Evolutionary conservation across 2,797 vertebrate genomes (phyloP).

Genomic region (Chaenodraco wilsoni): DNA sequence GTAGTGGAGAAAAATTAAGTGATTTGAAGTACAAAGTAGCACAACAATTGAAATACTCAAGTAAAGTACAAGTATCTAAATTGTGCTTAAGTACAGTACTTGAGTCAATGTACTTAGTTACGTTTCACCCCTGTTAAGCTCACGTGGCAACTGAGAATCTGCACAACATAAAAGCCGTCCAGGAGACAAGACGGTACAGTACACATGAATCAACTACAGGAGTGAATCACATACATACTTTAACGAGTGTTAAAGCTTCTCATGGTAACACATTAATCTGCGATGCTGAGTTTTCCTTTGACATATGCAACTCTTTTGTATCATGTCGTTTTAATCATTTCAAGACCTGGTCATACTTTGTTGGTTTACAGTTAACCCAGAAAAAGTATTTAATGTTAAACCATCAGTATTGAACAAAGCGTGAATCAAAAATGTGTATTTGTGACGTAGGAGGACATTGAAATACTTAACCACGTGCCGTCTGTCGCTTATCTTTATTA

Average conservation of each 20-base stretch:
- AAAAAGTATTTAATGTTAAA: too few species aligned
- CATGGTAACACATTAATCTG: constrained; percentile 39
- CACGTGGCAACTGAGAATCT: neutral
- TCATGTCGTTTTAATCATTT: neutral
- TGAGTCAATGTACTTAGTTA: too few species aligned
- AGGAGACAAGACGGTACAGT: neutral
- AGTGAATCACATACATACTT: neutral
- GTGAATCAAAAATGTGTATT: too few species aligned
- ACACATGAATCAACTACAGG: constrained; percentile 46
- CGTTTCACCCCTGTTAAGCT: neutral
- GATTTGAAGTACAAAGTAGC: too few species aligned
- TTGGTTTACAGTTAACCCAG: neutral
- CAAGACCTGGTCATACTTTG: neutral
- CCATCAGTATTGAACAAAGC: too few species aligned
- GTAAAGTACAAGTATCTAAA: too few species aligned
- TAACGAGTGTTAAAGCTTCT: neutral
- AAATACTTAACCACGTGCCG: too few species aligned
- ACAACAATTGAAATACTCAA: too few species aligned
- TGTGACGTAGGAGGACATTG: too few species aligned
- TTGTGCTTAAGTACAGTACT: too few species aligned
- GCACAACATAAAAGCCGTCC: neutral
- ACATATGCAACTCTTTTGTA: neutral
- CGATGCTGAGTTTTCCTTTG: neutral
- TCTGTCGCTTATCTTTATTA: too few species aligned
- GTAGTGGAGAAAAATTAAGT: too few species aligned